Conservation (phyloP, 2,888 invertebrate species). For the Luffia ferchaultella region DNA sequence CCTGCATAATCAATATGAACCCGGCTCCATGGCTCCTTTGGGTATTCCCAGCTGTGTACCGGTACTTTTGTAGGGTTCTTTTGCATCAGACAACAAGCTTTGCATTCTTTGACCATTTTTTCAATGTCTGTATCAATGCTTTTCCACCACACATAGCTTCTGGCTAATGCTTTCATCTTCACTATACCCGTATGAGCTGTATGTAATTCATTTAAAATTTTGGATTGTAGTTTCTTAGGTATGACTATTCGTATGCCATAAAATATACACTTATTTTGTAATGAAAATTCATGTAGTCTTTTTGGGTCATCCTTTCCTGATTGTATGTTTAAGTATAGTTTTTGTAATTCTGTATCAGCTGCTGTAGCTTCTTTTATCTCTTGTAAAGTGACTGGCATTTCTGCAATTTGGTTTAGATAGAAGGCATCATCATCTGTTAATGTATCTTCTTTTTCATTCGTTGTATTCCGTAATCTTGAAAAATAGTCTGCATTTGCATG, state of each 20-base stretch:
- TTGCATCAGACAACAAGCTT: conserved; percentile 6
- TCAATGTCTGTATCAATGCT: conserved; percentile 18
- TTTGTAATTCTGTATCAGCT: conserved; percentile 8
- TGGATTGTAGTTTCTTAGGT: conserved; percentile 4
- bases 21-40: conserved; percentile 17
- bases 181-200: conserved; percentile 19
- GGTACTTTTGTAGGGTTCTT: conserved; percentile 13
- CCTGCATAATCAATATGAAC: conserved; percentile 21
- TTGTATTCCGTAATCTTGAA: conserved; percentile 4
- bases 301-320: conserved; percentile 2
- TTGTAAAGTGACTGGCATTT: conserved; percentile 10
- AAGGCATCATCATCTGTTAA: conserved; percentile 1
- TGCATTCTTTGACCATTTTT: conserved; percentile 13
- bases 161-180: conserved; percentile 20
- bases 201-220: conserved; percentile 12
- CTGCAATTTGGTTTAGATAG: conserved; percentile 11
- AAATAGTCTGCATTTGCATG: conserved; percentile 11
- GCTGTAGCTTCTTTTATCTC: conserved; percentile 9
- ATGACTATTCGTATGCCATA: conserved; percentile 8
- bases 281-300: conserved; percentile 16
- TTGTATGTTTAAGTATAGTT: conserved; percentile 9
- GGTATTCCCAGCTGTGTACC: conserved; percentile 12
- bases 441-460: background rate
- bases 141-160: conserved; percentile 17
- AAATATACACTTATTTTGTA: conserved; percentile 13